Percentiles rank a stretch among this genome's conserved stretches.
phyloP scores from a whole-genome alignment of 2,888 invertebrate species.

The Julus scandinavius region DNA sequence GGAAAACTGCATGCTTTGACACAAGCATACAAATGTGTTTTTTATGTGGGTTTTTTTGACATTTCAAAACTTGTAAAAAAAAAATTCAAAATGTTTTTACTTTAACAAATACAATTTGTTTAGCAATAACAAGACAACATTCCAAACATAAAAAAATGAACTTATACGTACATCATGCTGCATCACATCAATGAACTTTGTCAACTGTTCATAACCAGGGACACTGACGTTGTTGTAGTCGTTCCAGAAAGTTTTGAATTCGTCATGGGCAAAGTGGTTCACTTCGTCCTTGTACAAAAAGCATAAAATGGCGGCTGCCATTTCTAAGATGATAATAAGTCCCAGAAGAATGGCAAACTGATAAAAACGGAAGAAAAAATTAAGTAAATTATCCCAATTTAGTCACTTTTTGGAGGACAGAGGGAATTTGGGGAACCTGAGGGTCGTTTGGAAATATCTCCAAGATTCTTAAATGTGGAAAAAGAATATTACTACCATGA shows the following conservation, averaged over 20 bases:
- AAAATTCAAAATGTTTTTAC: too few relatives aligned
- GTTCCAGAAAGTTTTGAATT: background rate
- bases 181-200: conserved; percentile 38
- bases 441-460: too few relatives aligned
- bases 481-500: background rate
- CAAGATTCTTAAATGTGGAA: too few relatives aligned
- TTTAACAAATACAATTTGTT: too few relatives aligned
- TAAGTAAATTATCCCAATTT: too few relatives aligned
- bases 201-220: background rate
- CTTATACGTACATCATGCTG: conserved; percentile 54
- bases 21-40: too few relatives aligned
- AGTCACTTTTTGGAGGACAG: too few relatives aligned
- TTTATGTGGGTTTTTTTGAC: too few relatives aligned
- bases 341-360: conserved; percentile 58
- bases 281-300: conserved; percentile 42
- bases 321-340: conserved; percentile 50
- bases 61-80: too few relatives aligned
- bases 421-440: too few relatives aligned
- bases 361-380: conserved; percentile 57
- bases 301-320: conserved; percentile 49
- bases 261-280: background rate
- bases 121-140: background rate
- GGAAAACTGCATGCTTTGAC: too few relatives aligned
- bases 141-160: background rate
- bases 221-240: background rate